phyloP scores from a whole-genome alignment of 1,140 invertebrate genomes.

The Cyclina sinensis region DNA sequence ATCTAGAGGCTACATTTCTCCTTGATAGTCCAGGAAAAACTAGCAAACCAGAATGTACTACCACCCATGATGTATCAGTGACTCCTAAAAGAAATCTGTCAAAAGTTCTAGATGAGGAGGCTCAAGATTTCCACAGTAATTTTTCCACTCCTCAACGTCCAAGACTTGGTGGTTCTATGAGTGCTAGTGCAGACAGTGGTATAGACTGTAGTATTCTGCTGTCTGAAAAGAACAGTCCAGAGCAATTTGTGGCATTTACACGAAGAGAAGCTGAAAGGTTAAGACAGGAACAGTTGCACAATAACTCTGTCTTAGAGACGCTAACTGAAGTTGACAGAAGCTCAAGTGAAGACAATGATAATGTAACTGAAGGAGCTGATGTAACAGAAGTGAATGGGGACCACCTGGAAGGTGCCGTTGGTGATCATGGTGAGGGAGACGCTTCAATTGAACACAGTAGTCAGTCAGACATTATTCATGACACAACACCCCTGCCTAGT shows the following conservation, averaged over 20 bases:
- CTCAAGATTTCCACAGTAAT: neutral
- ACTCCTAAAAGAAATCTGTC: slow-evolving; percentile 24
- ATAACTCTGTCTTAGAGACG: slow-evolving; percentile 53
- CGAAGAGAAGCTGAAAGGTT: slow-evolving; percentile 57
- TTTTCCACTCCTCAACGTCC: slow-evolving; percentile 11
- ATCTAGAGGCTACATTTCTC: slow-evolving; percentile 29
- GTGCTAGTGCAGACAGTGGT: slow-evolving; percentile 61
- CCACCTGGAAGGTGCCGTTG: neutral
- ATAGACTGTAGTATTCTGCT: slow-evolving; percentile 60
- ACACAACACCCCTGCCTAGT: neutral
- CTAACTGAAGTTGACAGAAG: slow-evolving; percentile 56
- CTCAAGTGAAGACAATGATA: slow-evolving; percentile 37
- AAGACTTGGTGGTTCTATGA: slow-evolving; percentile 39
- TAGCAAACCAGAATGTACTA: neutral
- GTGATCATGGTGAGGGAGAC: neutral
- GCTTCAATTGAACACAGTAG: neutral
- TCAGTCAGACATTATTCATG: neutral
- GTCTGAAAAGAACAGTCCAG: slow-evolving; percentile 57
- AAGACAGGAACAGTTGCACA: slow-evolving; percentile 37
- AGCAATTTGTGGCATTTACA: slow-evolving; percentile 56
- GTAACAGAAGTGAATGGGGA: neutral
- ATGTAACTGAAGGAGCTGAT: neutral
- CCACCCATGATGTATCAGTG: neutral
- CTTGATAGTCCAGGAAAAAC: neutral
- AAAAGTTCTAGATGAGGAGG: neutral